Percentiles rank a stretch among this genome's conserved stretches.
phyloP scores from a whole-genome alignment of 1,140 invertebrate species.

The Lamellibrachia luymesi region DNA sequence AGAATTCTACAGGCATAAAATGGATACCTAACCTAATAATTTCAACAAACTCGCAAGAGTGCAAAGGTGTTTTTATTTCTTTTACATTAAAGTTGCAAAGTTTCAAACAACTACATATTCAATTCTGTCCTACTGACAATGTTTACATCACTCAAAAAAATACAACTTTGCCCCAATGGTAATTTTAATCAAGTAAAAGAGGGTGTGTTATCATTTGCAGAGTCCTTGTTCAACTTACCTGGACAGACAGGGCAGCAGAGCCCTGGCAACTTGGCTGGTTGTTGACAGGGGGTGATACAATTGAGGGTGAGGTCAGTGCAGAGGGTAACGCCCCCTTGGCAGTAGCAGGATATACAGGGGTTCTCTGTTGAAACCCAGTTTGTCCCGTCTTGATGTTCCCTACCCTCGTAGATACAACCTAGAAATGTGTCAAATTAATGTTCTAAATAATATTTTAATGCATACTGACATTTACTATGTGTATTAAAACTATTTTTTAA shows the following conservation, averaged over 20 bases:
- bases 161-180: too few relatives aligned
- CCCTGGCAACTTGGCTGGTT: background rate
- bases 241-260: background rate
- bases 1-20: too few relatives aligned
- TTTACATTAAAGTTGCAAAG: too few relatives aligned
- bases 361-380: constrained; percentile 13
- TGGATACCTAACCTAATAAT: too few relatives aligned
- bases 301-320: constrained; percentile 32
- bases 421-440: background rate
- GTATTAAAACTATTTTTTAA: background rate
- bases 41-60: too few relatives aligned
- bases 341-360: constrained; percentile 10
- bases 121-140: too few relatives aligned
- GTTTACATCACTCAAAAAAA: too few relatives aligned
- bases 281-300: background rate
- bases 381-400: constrained; percentile 17
- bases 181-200: too few relatives aligned
- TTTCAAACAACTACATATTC: too few relatives aligned
- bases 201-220: too few relatives aligned
- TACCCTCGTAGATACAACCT: constrained; percentile 24
- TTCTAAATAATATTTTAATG: background rate
- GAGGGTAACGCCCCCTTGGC: constrained; percentile 28
- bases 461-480: background rate
- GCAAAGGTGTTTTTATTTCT: too few relatives aligned
- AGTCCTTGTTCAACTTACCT: background rate